Conservation (phyloP, 2,797 vertebrate genomes). For the Lophotriccus pileatus region DNA sequence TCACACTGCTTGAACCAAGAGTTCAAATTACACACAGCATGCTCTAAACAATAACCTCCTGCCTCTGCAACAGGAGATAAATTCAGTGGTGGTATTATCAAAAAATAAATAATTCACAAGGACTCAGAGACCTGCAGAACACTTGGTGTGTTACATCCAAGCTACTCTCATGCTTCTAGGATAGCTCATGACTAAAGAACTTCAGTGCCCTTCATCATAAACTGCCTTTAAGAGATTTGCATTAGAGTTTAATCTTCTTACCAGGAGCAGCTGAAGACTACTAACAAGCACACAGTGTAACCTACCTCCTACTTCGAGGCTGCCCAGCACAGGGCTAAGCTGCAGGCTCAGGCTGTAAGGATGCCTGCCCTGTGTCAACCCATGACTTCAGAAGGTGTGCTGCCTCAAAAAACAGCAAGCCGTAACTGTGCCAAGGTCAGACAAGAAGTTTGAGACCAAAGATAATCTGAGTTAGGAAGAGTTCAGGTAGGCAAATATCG, state of each 20-base stretch:
- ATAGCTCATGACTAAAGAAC: not conserved
- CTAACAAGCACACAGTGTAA: not conserved
- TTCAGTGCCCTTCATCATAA: not conserved
- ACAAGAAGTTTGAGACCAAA: not conserved
- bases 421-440: not conserved
- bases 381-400: not conserved
- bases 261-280: not conserved
- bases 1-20: not conserved
- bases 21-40: not conserved
- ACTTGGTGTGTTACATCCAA: not conserved
- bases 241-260: conserved; percentile 46
- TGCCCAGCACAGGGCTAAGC: not conserved
- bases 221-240: not conserved
- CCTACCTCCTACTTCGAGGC: not conserved
- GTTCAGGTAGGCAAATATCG: not conserved
- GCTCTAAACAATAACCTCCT: not conserved
- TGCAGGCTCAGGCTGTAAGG: not conserved
- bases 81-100: not conserved
- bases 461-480: not conserved
- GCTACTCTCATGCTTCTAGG: not conserved
- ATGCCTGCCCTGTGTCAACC: rapidly evolving
- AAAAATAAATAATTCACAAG: not conserved
- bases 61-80: not conserved
- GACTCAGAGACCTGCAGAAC: not conserved
- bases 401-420: not conserved